Conservation (phyloP, 2,797 vertebrate genomes). For the Chaenodraco wilsoni region DNA sequence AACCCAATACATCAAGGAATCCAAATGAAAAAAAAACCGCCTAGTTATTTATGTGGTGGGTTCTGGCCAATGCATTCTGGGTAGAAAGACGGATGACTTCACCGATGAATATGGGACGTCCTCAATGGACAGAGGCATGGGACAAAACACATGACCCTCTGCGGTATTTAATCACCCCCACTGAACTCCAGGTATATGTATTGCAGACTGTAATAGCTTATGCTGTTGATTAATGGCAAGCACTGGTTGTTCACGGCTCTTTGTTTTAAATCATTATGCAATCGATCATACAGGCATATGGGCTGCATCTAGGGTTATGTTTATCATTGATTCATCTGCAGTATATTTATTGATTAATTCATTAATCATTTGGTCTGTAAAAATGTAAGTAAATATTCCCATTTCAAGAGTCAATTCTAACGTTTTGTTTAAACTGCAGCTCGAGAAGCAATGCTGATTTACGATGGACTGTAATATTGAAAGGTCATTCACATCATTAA, state of each 20-base stretch:
- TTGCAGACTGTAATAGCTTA: conserved; percentile 25
- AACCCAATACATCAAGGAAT: conserved; percentile 77
- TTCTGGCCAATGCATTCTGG: conserved; percentile 69
- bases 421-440: not conserved
- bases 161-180: conserved; percentile 48
- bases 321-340: not conserved
- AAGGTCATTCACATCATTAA: not conserved
- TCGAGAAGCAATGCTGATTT: not conserved
- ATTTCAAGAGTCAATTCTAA: not conserved
- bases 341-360: not conserved
- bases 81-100: conserved; percentile 68
- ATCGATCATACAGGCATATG: conserved; percentile 38
- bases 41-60: conserved; percentile 77
- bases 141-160: conserved; percentile 56
- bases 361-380: not conserved
- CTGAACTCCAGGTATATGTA: conserved; percentile 45
- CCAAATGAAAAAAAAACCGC: conserved; percentile 53
- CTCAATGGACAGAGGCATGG: conserved; percentile 68
- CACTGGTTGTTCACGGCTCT: conserved; percentile 14
- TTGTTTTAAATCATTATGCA: conserved; percentile 27
- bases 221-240: conserved; percentile 36
- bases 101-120: conserved; percentile 69
- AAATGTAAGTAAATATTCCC: not conserved
- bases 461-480: not conserved
- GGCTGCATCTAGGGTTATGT: conserved; percentile 20